phyloP scores from a whole-genome alignment of 2,113 vertebrate genomes.

The Vombatus ursinus region DNA sequence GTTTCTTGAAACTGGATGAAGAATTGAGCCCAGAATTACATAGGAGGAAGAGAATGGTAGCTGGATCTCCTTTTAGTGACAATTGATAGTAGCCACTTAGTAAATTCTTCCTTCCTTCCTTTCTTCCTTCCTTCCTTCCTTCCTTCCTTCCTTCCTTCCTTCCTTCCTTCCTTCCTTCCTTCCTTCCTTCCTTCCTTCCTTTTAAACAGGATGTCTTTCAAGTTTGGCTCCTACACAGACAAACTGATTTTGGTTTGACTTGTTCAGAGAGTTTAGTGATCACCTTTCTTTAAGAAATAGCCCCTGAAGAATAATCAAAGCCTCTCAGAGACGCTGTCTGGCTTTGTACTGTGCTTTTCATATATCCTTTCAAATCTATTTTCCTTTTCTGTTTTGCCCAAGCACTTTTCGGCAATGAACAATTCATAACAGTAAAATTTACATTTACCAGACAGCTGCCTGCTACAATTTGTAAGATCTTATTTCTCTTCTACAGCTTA shows the following conservation, averaged over 20 bases:
- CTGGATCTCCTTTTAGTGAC: too few relatives aligned
- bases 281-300: constrained; percentile 1
- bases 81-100: too few relatives aligned
- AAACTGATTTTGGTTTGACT: background rate
- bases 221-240: background rate
- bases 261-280: background rate
- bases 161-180: too few relatives aligned
- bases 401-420: constrained; percentile 48
- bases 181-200: too few relatives aligned
- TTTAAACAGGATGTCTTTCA: background rate
- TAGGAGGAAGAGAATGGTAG: too few relatives aligned
- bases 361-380: background rate
- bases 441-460: constrained; percentile 30
- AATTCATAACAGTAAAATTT: constrained; percentile 44
- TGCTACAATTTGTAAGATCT: constrained; percentile 21
- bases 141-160: too few relatives aligned
- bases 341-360: background rate
- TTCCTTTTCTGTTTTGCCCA: constrained; percentile 33
- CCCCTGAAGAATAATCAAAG: constrained; percentile 34
- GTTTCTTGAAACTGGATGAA: too few relatives aligned
- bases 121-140: too few relatives aligned
- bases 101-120: too few relatives aligned
- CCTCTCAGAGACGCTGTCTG: constrained; percentile 3
- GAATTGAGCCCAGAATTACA: too few relatives aligned
- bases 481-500: constrained; percentile 48